Percentiles rank a stretch among this genome's conserved stretches.
Conservation (phyloP, 2,888 invertebrate genomes). For the Thumatha senex region DNA sequence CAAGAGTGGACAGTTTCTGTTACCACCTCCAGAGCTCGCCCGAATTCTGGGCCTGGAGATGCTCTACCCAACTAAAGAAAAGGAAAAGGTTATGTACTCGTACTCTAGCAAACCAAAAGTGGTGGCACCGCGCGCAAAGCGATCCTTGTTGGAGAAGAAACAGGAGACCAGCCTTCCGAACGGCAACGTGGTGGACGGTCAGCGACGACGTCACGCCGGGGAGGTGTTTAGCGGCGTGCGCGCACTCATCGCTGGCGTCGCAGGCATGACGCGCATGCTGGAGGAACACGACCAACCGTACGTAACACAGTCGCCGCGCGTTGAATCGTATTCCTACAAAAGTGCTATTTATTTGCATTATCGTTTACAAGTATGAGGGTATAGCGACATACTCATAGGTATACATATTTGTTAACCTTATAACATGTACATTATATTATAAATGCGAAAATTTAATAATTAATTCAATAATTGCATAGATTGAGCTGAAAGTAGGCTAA, state of each 20-base stretch:
- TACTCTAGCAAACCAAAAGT: constrained; percentile 86
- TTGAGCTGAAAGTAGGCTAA: no score
- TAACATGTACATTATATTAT: no score
- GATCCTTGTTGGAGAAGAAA: constrained; percentile 38
- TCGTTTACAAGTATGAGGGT: no score
- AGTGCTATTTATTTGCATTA: no score
- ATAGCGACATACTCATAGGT: no score
- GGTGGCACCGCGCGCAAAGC: constrained; percentile 54
- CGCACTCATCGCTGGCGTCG: constrained; percentile 61
- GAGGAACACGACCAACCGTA: constrained; percentile 7
- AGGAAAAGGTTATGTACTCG: constrained; percentile 82
- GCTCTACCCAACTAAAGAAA: constrained; percentile 58
- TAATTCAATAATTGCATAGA: no score
- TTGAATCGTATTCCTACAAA: no score
- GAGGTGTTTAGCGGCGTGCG: constrained; percentile 38
- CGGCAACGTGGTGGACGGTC: constrained; percentile 16
- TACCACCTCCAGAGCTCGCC: constrained; percentile 89
- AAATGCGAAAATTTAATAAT: no score
- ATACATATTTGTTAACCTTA: no score
- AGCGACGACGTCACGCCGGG: constrained; percentile 39
- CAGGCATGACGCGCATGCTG: constrained; percentile 48
- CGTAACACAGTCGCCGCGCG: no score
- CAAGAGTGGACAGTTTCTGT: constrained; percentile 89
- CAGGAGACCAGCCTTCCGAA: constrained; percentile 28
- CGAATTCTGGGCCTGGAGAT: constrained; percentile 83